Percentiles rank a stretch among this genome's conserved stretches.
phyloP scores from a whole-genome alignment of 2,113 vertebrate genomes.

The Rhipidura dahli region DNA sequence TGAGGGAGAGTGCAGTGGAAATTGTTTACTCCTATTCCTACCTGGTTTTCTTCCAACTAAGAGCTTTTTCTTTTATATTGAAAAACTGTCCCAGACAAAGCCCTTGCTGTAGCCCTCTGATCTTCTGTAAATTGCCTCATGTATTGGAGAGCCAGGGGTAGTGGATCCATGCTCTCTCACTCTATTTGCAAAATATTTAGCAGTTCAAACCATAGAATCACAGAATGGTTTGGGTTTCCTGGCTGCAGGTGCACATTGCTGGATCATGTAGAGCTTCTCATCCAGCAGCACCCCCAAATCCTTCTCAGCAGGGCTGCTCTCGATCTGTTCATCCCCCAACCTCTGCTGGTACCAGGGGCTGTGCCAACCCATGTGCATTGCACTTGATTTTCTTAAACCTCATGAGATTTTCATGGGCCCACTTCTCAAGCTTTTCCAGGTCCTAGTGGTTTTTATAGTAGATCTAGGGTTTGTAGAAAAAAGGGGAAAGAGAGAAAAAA shows the following conservation, averaged over 20 bases:
- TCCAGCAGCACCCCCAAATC: background rate
- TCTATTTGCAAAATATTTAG: background rate
- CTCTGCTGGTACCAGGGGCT: background rate
- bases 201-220: background rate
- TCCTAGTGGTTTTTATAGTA: background rate
- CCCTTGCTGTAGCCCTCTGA: background rate
- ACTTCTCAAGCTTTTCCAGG: too few relatives aligned
- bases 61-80: background rate
- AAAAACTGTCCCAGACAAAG: background rate
- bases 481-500: background rate
- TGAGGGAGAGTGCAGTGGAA: background rate
- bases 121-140: background rate
- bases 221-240: background rate
- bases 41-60: background rate
- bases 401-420: background rate
- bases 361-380: background rate
- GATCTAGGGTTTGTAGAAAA: background rate
- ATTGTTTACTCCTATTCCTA: background rate
- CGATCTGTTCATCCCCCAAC: rapidly evolving
- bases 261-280: background rate
- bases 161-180: background rate
- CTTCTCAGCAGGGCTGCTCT: background rate
- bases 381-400: background rate
- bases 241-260: background rate
- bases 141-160: background rate